phyloP scores from a whole-genome alignment of 2,888 invertebrate genomes.

The Suillia variegata region DNA sequence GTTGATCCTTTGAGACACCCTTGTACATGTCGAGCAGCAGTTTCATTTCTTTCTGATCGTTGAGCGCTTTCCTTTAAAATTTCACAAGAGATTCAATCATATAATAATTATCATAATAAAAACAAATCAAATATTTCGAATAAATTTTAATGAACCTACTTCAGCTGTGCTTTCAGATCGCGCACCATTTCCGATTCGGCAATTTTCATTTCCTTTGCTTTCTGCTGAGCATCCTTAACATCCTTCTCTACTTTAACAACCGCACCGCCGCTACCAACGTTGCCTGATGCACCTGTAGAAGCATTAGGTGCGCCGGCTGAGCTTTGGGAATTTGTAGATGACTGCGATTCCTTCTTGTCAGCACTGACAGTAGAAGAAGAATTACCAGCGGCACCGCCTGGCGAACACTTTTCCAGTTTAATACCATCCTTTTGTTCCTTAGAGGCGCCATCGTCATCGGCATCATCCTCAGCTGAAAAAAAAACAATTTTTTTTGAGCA shows the following conservation, averaged over 20 bases:
- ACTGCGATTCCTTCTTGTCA: conserved; percentile 67
- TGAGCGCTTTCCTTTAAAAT: conserved; percentile 78
- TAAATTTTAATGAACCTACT: conserved; percentile 66
- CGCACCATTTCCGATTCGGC: conserved; percentile 66
- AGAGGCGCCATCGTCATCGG: conserved; percentile 51
- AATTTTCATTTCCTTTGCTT: conserved; percentile 69
- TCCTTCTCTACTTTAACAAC: conserved; percentile 69
- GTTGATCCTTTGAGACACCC: conserved; percentile 93
- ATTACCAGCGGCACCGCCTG: conserved; percentile 39
- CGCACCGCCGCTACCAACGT: conserved; percentile 56
- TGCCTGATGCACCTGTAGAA: conserved; percentile 65
- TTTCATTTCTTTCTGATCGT: conserved; percentile 94
- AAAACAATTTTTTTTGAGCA: no score
- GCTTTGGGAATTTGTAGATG: conserved; percentile 5
- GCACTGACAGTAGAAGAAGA: conserved; percentile 62
- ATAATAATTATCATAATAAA: background rate
- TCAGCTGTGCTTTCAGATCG: conserved; percentile 89
- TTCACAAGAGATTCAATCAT: conserved; percentile 16
- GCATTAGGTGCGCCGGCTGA: conserved; percentile 58
- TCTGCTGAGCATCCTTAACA: conserved; percentile 67
- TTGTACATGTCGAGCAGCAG: conserved; percentile 95
- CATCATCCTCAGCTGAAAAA: conserved; percentile 51
- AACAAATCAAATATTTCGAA: background rate
- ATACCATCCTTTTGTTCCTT: conserved; percentile 59
- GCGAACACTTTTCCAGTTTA: conserved; percentile 62